A percentile compares a stretch with the other conserved stretches of the same genome.
Evolutionary conservation across 1,140 invertebrate genomes (phyloP).

Genomic region (Globodera rostochiensis): DNA sequence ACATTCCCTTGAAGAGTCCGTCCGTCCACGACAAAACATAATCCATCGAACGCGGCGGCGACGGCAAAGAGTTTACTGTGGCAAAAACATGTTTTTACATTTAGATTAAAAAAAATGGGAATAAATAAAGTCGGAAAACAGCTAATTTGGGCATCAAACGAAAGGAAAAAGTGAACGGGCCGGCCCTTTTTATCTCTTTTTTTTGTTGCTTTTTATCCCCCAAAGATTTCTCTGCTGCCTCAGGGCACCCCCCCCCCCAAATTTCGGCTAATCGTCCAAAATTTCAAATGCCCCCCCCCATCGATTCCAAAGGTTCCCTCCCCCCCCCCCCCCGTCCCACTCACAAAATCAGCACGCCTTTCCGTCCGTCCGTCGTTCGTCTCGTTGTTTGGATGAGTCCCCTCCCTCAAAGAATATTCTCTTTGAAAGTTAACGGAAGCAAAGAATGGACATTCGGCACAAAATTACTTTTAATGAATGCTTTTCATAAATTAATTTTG

Average conservation of each 20-base stretch:
- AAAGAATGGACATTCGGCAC: no score
- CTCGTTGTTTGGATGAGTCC: no score
- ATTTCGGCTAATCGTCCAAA: background rate
- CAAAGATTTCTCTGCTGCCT: background rate
- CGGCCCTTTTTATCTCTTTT: background rate
- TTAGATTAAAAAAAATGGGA: background rate
- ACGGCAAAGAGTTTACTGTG: background rate
- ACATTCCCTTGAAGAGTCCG: constrained; percentile 45
- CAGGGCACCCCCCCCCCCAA: background rate
- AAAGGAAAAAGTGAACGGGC: background rate
- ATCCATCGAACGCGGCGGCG: constrained; percentile 30
- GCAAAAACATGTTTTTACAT: background rate
- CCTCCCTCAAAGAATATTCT: no score
- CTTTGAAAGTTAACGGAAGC: no score
- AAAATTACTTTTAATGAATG: no score
- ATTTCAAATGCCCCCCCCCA: background rate
- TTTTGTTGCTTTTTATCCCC: background rate
- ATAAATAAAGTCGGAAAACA: background rate
- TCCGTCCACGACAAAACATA: constrained; percentile 43
- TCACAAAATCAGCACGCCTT: no score
- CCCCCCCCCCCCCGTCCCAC: no score
- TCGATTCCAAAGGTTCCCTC: no score
- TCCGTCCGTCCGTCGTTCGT: no score
- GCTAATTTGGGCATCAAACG: no score
- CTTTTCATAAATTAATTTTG: background rate